Percentiles rank a stretch among this genome's conserved stretches.
These are phyloP conservation scores for Zaprionus camerounensis DNA, from an alignment of 1,140 invertebrate species.

Conservation along the genomic window DNA sequence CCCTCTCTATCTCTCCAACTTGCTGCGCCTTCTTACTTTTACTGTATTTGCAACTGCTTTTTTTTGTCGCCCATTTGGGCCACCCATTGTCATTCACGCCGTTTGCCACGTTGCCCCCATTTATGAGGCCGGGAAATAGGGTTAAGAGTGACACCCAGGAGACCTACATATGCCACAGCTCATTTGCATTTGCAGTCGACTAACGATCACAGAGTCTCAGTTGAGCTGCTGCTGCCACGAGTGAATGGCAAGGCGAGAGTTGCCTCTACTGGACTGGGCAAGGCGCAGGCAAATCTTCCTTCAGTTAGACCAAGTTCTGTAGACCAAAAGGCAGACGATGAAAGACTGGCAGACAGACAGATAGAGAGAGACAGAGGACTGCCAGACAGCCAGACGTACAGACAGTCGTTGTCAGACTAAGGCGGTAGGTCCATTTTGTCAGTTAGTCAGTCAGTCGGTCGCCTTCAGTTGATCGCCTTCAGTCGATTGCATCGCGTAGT, in stretches of 20 bases:
- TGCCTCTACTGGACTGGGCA: constrained; percentile 19
- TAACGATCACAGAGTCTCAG: constrained; percentile 48
- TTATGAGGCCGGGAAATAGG: constrained; percentile 71
- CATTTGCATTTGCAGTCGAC: constrained; percentile 66
- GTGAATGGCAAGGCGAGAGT: constrained; percentile 19
- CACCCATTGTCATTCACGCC: constrained; percentile 57
- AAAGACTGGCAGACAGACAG: constrained; percentile 14
- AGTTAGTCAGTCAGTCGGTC: constrained; percentile 43
- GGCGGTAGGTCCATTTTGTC: constrained; percentile 15
- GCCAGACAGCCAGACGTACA: constrained; percentile 20
- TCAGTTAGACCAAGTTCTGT: constrained; percentile 6
- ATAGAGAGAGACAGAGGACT: not conserved
- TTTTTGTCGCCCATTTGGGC: constrained; percentile 35
- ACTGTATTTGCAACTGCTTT: not conserved
- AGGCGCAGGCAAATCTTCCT: constrained; percentile 36
- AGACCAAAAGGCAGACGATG: not conserved
- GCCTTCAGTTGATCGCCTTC: constrained; percentile 10
- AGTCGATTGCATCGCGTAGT: constrained; percentile 25
- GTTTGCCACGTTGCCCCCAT: constrained; percentile 48
- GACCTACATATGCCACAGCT: constrained; percentile 71
- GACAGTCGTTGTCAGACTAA: not conserved
- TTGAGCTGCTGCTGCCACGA: constrained; percentile 10
- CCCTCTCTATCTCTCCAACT: no score
- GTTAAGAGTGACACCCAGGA: constrained; percentile 79
- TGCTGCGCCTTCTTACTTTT: not conserved